Evolutionary conservation across 2,797 vertebrate genomes (phyloP), one percentile per base, ranked within the genome.

Genomic region (Lates japonicus): DNA sequence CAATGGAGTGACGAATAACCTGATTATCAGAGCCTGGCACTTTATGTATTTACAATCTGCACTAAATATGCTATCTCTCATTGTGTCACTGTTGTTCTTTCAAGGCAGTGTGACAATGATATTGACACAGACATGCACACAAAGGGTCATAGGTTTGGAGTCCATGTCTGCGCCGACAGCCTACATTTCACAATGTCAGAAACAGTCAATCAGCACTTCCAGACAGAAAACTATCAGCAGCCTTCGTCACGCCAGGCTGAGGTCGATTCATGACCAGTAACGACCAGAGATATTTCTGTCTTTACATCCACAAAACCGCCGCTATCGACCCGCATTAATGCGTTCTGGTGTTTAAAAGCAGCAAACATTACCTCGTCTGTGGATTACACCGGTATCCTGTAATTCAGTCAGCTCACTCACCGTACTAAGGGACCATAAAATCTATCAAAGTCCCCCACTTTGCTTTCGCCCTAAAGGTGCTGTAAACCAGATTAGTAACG

Each of bases 401-500:
- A 81, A 80, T 74, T 85, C 74, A 76, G 41, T 66, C 67, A 33
- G 65, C 79, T 82, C 52, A 14, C 73, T 81, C 73, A 67, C 90
- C n/a, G n/a, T 84, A 87, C 90, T 87, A 63, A 84, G 73, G 79
- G 71, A 83, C 88, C 78, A 70, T 89, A 78, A 84, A 87, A 90
- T 88, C 86, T 80, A 83, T 70, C 70, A 83, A 67, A 84, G 84
- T 67, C 77, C 29, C 48, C 77, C 46, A 65, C 46, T 48, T 25
- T 13, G 33, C 86, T n/a, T n/a, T 76, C 51, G 7, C 84, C 80
- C 80, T 42, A n/a, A 51, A 90, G 73, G 90, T 91, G 90, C 71
- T 82, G 79, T 79, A 90, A 86, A 91, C 82, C 89, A 88, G 93
- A 94, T 95, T 94, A 93, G 83, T 80, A 80, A 73, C 76, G n/a